Evolutionary conservation across 1,140 invertebrate species (phyloP).

Genomic region (Zaprionus ornatus): DNA sequence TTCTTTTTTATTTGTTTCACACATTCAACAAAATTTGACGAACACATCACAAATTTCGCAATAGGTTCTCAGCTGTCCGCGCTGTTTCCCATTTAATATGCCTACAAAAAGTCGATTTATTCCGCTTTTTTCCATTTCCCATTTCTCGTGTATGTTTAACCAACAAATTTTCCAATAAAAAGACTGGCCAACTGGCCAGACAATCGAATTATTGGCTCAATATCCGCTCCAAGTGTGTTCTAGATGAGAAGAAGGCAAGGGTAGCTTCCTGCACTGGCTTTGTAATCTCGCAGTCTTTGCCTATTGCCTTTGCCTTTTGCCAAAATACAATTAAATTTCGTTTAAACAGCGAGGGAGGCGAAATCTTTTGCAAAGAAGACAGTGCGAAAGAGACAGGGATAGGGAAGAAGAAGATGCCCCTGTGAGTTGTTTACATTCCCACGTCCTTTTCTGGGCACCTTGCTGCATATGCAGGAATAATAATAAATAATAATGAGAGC

Average conservation of each 20-base stretch:
- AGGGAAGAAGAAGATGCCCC: slow-evolving; percentile 28
- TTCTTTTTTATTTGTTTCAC: neutral
- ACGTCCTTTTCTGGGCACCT: slow-evolving; percentile 58
- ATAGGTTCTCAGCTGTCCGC: neutral
- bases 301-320: slow-evolving; percentile 35
- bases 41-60: neutral
- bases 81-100: neutral
- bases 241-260: slow-evolving; percentile 43
- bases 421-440: slow-evolving; percentile 74
- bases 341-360: slow-evolving; percentile 43
- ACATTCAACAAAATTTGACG: neutral
- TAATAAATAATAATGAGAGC: slow-evolving; percentile 71
- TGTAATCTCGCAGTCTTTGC: slow-evolving; percentile 19
- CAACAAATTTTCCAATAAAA: slow-evolving; percentile 51
- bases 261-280: slow-evolving; percentile 35
- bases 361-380: slow-evolving; percentile 50
- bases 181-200: slow-evolving; percentile 42
- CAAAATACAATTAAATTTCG: slow-evolving; percentile 78
- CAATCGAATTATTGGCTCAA: slow-evolving; percentile 81
- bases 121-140: slow-evolving; percentile 1
- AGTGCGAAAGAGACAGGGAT: neutral
- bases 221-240: slow-evolving; percentile 53
- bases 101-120: slow-evolving; percentile 27
- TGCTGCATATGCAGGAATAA: slow-evolving; percentile 71
- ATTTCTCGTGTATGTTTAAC: neutral